Evolutionary conservation across 1,140 invertebrate species (phyloP), one percentile per base, ranked within the genome.

Genomic region (Whitmania pigra): DNA sequence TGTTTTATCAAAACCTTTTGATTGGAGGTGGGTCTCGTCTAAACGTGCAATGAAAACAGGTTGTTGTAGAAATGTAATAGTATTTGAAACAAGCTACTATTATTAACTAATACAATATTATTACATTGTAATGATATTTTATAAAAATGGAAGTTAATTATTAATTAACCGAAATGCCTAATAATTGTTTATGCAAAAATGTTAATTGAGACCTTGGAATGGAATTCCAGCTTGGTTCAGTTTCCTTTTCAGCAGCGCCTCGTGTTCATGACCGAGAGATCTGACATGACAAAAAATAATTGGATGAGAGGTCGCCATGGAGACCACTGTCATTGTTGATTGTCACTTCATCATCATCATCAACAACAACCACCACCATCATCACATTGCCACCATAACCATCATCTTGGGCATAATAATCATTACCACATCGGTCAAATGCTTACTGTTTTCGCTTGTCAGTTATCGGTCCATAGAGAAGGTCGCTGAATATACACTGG

Each of bases 1-100:
- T 17, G 94, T 97, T 84, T 96, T 97, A 79, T 96, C 93, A 82
- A 91, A 95, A 3, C 93, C 93, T 79, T 87, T 85, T 57, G 85
- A 83, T 74, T 91, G 83, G 54, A 96, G 83, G 73, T 90, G 86
- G 72, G 89, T 87, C 82, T 97, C 94, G 81, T 90, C 89, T 77
- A 86, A 36, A 36, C n/a, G n/a, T 36, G 6, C 2, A 36, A 36
- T 36, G 31, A 36, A 36, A 36, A 36, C 31, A 36, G 31, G 2
- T n/a, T n/a, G n/a, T n/a, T n/a, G n/a, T n/a, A n/a, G n/a, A n/a
- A n/a, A n/a, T n/a, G n/a, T 36, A 36, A 6, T 36, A 36, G 31
- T 36, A 36, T 3, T 36, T 36, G 2, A 36, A n/a, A n/a, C n/a
- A n/a, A n/a, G n/a, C 6, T 36, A 6, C 31, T 36, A 36, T 36